These are phyloP conservation scores for Vidua macroura DNA, from an alignment of 2,113 vertebrate genomes.

Conservation along the genomic window DNA sequence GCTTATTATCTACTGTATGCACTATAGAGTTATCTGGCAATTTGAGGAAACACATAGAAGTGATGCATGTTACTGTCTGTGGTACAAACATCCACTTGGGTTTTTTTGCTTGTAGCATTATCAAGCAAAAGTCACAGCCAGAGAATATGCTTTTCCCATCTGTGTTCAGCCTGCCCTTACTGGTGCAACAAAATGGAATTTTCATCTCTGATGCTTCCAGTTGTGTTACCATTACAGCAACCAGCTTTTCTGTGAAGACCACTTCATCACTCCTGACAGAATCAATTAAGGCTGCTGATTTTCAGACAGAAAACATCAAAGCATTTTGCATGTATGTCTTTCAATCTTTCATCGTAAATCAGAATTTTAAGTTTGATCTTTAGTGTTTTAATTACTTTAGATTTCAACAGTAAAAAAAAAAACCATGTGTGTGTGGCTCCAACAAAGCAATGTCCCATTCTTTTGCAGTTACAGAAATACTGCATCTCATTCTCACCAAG, in stretches of 20 bases:
- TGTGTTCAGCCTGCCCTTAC: background rate
- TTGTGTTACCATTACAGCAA: background rate
- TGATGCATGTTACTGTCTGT: background rate
- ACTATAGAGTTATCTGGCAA: background rate
- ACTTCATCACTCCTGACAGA: background rate
- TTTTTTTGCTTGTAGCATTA: background rate
- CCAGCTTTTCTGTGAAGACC: background rate
- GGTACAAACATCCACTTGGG: background rate
- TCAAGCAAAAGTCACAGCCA: background rate
- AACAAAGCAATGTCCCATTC: background rate
- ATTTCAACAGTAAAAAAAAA: slow-evolving; percentile 12
- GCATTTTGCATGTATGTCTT: background rate
- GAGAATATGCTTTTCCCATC: background rate
- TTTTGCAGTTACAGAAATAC: slow-evolving; percentile 4
- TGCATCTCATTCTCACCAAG: background rate
- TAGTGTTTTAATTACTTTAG: background rate
- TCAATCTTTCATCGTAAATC: background rate
- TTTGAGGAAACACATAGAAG: background rate
- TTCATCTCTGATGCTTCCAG: background rate
- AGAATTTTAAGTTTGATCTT: background rate
- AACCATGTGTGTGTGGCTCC: background rate
- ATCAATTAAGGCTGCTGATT: background rate
- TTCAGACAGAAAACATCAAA: background rate
- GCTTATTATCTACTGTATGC: background rate
- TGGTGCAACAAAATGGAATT: background rate